Evolutionary conservation across 2,888 invertebrate species (phyloP).

Genomic region (Tridacna crocea): DNA sequence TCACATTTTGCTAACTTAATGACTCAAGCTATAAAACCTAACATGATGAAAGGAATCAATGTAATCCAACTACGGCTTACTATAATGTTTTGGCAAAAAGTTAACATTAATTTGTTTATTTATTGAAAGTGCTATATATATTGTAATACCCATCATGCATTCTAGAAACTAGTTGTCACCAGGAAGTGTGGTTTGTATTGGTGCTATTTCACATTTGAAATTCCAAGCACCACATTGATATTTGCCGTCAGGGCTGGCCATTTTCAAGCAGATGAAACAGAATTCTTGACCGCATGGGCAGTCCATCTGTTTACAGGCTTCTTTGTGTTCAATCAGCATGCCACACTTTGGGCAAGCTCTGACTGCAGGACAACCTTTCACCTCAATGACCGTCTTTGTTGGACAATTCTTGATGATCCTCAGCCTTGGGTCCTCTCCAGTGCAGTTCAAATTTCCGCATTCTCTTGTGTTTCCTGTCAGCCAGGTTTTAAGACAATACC

Average conservation of each 20-base stretch:
- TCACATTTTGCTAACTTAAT: no score
- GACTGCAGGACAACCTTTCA: conserved; percentile 58
- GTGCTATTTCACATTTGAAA: conserved; percentile 49
- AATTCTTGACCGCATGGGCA: conserved; percentile 66
- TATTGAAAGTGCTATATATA: no score
- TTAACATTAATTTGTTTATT: no score
- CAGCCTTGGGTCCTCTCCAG: conserved; percentile 58
- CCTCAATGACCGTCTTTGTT: conserved; percentile 57
- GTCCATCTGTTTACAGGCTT: conserved; percentile 64
- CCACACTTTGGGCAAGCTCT: conserved; percentile 68
- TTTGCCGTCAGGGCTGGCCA: conserved; percentile 31
- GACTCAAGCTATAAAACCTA: no score
- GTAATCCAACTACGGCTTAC: no score
- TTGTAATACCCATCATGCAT: no score
- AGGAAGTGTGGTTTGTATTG: conserved; percentile 53
- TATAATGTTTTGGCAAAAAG: no score
- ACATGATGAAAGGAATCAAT: no score
- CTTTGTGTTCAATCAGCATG: conserved; percentile 62
- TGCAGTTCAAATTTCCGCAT: conserved; percentile 63
- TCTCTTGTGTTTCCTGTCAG: conserved; percentile 20
- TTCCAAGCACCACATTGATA: conserved; percentile 61
- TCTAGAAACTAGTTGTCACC: conserved; percentile 15
- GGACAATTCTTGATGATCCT: conserved; percentile 50
- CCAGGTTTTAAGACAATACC: conserved; percentile 62
- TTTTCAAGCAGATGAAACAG: conserved; percentile 68